Evolutionary conservation across 1,140 invertebrate species (phyloP).

Genomic region (Apis florea): DNA sequence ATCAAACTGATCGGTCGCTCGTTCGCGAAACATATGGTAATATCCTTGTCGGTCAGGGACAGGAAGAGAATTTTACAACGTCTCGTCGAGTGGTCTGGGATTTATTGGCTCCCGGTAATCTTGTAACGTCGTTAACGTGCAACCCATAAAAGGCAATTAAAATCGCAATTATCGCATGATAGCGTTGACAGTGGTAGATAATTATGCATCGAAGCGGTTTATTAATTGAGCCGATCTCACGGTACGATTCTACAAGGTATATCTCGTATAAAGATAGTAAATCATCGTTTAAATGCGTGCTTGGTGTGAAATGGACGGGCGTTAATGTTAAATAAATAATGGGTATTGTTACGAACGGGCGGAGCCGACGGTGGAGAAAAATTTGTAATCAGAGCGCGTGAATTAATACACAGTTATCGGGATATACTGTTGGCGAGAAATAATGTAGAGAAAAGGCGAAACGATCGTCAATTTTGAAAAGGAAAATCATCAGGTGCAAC

Average conservation of each 20-base stretch:
- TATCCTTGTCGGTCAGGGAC: neutral
- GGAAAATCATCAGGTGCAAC: neutral
- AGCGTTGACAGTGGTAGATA: neutral
- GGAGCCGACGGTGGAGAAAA: neutral
- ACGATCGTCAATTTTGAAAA: neutral
- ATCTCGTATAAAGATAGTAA: neutral
- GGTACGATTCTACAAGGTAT: conserved; percentile 6
- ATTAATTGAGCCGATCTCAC: conserved; percentile 27
- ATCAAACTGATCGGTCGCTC: neutral
- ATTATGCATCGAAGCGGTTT: conserved; percentile 16
- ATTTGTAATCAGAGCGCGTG: neutral
- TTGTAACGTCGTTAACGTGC: neutral
- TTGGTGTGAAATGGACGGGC: neutral
- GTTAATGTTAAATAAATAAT: neutral
- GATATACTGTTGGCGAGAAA: neutral
- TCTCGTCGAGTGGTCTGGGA: neutral
- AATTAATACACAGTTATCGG: conserved; percentile 19
- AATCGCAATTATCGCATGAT: conserved; percentile 7
- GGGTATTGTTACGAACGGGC: neutral
- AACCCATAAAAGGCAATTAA: conserved; percentile 1
- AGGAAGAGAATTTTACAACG: neutral
- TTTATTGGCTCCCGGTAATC: neutral
- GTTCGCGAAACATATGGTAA: conserved; percentile 39
- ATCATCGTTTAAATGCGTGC: neutral
- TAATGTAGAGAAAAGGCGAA: neutral